Base-by-base conservation (phyloP, 2,113 vertebrate genomes). In the Xyrauchen texanus region DNA sequence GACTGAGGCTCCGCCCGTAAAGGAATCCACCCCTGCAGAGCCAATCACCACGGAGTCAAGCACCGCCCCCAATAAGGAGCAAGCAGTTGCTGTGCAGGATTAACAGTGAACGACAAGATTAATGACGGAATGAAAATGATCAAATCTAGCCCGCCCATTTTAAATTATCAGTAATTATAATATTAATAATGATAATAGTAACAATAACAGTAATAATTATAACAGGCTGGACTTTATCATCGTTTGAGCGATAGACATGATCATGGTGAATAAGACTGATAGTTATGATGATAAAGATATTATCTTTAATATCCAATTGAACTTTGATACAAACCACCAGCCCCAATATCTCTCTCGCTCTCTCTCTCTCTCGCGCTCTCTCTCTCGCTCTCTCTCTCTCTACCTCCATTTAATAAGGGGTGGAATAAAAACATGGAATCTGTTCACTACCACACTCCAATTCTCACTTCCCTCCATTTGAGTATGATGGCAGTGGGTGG, bases 41-140 rank as follows among this genome's bases (percentile, higher is more conserved):
- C 79, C 76, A 16, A 62, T 81, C 64, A 76, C 83, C 80, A 76
- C 71, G 65, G 83, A 84, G 76, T 51, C 76, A 61, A 84, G 79
- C 79, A 34, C 79, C 64, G 92, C 86, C 71, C 93, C 94, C 70
- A 94, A 93, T 90, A 94, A 94, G 87, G 96, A 99, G 94, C 96
- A 98, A 95, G 96, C 94, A 94, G 92, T 98, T 91, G 95, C 94
- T 83, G 95, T 92, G 93, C 95, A 98, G 92, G 96, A 98, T 92
- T 99, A 94, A 96, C 87, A 80, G 69, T 87, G 86, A 75, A 42
- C 85, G 84, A 85, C 85, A 89, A 83, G 85, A 82, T 84, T 85
- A 64, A 87, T 55, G 69, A 68, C 80, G 88, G 86, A 78, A 62
- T 34, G 83, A 88, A 87, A 88, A 49, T 42, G 80, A 80, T 78